Evolutionary conservation across 2,797 vertebrate species (phyloP).

Genomic region (Pangasius djambal): DNA sequence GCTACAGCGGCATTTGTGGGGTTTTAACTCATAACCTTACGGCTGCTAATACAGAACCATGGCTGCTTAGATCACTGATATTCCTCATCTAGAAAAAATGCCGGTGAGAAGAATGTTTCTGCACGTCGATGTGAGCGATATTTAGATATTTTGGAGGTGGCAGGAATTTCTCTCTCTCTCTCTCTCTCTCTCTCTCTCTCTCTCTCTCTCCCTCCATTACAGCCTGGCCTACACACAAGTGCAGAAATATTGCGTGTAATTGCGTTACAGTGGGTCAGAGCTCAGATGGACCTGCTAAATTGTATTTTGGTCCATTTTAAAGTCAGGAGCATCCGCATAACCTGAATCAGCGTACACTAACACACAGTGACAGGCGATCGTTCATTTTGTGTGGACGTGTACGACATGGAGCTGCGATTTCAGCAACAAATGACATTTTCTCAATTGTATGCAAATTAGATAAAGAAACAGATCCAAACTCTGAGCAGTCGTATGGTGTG

Average conservation of each 20-base stretch:
- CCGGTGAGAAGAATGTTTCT: neutral
- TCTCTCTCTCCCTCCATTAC: neutral
- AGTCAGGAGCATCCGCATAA: neutral
- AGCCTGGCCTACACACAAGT: neutral
- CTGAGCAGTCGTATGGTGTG: too few species aligned
- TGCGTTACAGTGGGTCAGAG: neutral
- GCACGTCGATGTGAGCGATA: neutral
- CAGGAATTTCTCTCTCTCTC: neutral
- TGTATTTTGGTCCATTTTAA: neutral
- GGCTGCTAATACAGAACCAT: neutral
- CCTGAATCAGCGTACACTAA: neutral
- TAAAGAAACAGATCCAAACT: too few species aligned
- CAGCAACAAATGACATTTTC: neutral
- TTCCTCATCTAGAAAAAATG: neutral
- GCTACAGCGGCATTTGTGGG: neutral
- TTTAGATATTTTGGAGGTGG: neutral
- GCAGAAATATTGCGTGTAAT: neutral
- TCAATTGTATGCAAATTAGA: neutral
- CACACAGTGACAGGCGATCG: neutral
- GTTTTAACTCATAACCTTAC: neutral
- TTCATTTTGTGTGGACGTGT: neutral
- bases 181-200: neutral
- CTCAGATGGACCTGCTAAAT: neutral
- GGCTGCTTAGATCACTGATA: neutral
- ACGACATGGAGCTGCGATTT: neutral